Conservation (phyloP, 2,113 vertebrate genomes). For the Menura novaehollandiae region DNA sequence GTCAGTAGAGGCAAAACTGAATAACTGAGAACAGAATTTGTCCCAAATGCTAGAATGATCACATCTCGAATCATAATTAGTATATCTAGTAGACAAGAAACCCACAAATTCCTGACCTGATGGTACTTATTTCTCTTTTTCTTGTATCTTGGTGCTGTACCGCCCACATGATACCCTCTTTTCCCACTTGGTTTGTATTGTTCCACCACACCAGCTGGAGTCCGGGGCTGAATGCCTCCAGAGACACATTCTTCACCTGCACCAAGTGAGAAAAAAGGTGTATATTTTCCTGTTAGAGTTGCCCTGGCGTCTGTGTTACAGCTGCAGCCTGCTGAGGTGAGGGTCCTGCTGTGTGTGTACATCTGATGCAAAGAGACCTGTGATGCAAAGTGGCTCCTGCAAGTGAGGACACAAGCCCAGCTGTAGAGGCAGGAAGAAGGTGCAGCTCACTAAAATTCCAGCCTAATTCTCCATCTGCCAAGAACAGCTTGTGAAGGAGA, state of each 20-base stretch:
- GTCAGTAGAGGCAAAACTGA: neutral
- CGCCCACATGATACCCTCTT: fast-evolving
- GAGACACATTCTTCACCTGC: fast-evolving
- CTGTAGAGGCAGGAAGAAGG: neutral
- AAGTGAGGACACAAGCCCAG: neutral
- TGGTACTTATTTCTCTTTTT: neutral
- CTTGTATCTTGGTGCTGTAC: neutral
- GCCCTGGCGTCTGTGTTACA: neutral
- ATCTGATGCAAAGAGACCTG: neutral
- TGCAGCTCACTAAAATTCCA: neutral
- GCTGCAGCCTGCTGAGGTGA: neutral
- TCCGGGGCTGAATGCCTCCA: neutral
- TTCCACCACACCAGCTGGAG: fast-evolving
- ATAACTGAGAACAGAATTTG: neutral
- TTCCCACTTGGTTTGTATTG: neutral
- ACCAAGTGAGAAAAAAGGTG: neutral
- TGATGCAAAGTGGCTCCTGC: neutral
- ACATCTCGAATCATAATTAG: neutral
- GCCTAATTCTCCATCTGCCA: neutral
- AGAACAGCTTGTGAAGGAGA: neutral
- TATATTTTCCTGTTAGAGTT: neutral
- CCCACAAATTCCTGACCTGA: neutral
- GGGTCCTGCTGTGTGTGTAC: fast-evolving
- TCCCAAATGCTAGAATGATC: neutral
- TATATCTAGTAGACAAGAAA: neutral